Evolutionary conservation across 1,140 invertebrate species (phyloP).

Genomic region (Ctenoplectra terminalis): DNA sequence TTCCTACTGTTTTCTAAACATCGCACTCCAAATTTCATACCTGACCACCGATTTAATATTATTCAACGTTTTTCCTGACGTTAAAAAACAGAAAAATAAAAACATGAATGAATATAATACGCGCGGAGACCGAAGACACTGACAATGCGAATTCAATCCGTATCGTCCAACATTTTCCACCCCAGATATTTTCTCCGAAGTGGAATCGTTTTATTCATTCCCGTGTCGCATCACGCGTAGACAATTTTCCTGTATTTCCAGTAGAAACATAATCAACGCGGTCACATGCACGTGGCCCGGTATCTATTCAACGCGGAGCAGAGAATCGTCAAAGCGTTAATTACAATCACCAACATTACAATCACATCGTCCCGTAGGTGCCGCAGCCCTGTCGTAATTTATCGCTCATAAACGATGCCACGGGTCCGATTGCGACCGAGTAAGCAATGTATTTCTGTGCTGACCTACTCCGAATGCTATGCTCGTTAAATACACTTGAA

Average conservation of each 20-base stretch:
- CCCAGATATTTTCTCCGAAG: no score
- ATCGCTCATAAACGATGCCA: conserved; percentile 39
- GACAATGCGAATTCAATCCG: not conserved
- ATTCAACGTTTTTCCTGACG: no score
- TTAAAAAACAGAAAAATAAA: no score
- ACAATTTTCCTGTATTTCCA: not conserved
- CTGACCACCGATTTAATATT: no score
- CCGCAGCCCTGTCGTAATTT: conserved; percentile 21
- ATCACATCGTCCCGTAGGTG: conserved; percentile 21
- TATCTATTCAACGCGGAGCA: conserved; percentile 18
- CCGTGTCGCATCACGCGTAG: not conserved
- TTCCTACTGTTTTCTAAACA: no score
- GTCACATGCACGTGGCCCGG: conserved; percentile 5
- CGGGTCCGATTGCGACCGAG: conserved; percentile 17
- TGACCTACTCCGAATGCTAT: not conserved
- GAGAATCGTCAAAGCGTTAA: conserved; percentile 46
- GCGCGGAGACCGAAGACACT: not conserved
- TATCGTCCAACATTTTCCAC: not conserved
- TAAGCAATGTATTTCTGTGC: not conserved
- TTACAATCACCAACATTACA: conserved; percentile 45
- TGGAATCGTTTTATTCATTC: not conserved
- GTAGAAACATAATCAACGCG: conserved; percentile 23
- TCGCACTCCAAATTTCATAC: no score
- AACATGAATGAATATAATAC: no score
- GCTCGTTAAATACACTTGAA: not conserved